Percentiles rank a stretch among this genome's conserved stretches.
These are phyloP conservation scores for Galagoides demidoff DNA, from an alignment of 2,797 vertebrate genomes.

Conservation along the genomic window DNA sequence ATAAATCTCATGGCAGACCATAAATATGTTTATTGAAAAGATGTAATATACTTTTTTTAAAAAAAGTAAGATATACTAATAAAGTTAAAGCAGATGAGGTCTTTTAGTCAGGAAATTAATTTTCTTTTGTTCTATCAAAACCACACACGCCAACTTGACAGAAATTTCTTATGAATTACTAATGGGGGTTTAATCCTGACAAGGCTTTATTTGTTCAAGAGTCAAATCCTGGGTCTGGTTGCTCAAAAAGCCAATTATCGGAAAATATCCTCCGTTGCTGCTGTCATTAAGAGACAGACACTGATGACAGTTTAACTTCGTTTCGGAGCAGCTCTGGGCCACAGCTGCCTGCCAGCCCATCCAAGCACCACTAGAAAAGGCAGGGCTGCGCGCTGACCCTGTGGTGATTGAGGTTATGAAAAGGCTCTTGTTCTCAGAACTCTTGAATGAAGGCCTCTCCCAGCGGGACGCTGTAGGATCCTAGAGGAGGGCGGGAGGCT, in stretches of 20 bases:
- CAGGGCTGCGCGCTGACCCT: constrained; percentile 83
- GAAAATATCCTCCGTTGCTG: constrained; percentile 77
- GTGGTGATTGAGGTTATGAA: constrained; percentile 88
- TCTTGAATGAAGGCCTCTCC: constrained; percentile 82
- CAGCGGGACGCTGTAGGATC: constrained; percentile 72
- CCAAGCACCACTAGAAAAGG: constrained; percentile 76
- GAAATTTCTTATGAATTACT: constrained; percentile 80
- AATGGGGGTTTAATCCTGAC: constrained; percentile 81
- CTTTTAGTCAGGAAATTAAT: constrained; percentile 75
- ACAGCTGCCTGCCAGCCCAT: constrained; percentile 83
- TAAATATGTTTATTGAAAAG: constrained; percentile 84
- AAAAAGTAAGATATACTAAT: constrained; percentile 67
- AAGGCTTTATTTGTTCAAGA: constrained; percentile 84
- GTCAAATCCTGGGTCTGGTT: constrained; percentile 67
- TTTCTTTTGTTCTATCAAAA: constrained; percentile 60
- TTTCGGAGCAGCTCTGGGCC: constrained; percentile 72
- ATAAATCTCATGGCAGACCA: constrained; percentile 77
- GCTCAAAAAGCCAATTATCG: constrained; percentile 84
- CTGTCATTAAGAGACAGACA: constrained; percentile 79
- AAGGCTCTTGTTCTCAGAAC: constrained; percentile 88
- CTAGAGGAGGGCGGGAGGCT: constrained; percentile 64
- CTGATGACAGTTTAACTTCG: constrained; percentile 78
- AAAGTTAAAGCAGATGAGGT: constrained; percentile 68
- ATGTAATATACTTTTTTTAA: constrained; percentile 79
- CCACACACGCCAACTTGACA: constrained; percentile 66